A percentile compares a stretch with the other conserved stretches of the same genome.
Conservation (phyloP, 2,113 vertebrate genomes). For the Periophthalmodon schlosseri region DNA sequence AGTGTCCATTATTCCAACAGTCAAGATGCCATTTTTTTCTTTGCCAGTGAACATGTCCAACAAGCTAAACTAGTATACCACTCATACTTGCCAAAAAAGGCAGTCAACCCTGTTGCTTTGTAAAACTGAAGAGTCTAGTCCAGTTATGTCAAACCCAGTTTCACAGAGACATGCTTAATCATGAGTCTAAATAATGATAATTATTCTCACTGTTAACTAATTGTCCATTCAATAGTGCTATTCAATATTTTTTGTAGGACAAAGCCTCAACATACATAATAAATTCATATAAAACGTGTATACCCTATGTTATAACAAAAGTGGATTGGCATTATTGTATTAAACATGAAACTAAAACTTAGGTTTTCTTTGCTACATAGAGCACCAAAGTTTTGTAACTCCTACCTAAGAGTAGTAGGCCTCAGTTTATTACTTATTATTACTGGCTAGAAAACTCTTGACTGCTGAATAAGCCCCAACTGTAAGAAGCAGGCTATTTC, state of each 20-base stretch:
- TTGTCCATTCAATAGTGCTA: not conserved
- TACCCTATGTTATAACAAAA: not conserved
- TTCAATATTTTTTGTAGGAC: not conserved
- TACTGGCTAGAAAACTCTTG: not conserved
- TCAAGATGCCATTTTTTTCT: conserved; percentile 31
- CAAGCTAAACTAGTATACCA: conserved; percentile 67
- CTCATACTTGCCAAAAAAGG: conserved; percentile 38
- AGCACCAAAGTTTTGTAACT: too few relatives aligned
- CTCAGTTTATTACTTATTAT: not conserved
- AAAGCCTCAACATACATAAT: not conserved
- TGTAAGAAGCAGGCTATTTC: not conserved
- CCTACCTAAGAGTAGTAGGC: too few relatives aligned
- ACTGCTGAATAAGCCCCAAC: not conserved
- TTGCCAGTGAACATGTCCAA: conserved; percentile 57
- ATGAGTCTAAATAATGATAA: not conserved
- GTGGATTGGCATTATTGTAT: not conserved
- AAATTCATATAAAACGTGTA: not conserved
- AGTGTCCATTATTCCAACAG: conserved; percentile 35
- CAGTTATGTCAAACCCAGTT: not conserved
- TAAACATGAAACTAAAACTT: not conserved
- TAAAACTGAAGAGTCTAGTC: conserved; percentile 39
- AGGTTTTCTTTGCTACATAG: too few relatives aligned
- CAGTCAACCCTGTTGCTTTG: conserved; percentile 14
- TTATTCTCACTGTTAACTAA: too few relatives aligned
- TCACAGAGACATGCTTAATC: not conserved